phyloP scores from a whole-genome alignment of 2,113 vertebrate species.

The Pseudopodoces humilis region DNA sequence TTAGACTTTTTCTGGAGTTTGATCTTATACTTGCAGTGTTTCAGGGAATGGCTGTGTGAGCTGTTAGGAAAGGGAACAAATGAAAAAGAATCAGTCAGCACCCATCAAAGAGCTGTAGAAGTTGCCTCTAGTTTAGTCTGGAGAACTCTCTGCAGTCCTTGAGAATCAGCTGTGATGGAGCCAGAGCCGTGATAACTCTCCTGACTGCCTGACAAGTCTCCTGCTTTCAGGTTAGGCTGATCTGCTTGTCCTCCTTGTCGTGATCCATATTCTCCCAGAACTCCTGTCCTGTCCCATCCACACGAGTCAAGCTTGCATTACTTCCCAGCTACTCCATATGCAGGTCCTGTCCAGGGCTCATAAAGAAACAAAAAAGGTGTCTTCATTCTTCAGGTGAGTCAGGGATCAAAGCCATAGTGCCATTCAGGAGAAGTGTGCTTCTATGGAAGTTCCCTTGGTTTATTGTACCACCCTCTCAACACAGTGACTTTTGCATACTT shows the following conservation, averaged over 20 bases:
- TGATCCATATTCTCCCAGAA: not conserved
- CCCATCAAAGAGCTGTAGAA: not conserved
- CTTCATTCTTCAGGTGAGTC: not conserved
- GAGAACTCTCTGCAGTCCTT: not conserved
- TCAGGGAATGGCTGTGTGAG: not conserved
- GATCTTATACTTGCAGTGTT: conserved; percentile 25
- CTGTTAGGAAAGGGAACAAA: not conserved
- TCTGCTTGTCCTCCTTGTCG: not conserved
- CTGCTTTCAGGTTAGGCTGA: not conserved
- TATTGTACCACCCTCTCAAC: not conserved
- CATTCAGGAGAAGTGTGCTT: not conserved
- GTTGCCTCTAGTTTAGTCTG: not conserved
- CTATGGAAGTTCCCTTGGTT: not conserved
- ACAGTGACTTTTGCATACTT: not conserved
- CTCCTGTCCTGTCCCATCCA: not conserved
- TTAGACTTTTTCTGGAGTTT: conserved; percentile 22
- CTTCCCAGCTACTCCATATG: not conserved
- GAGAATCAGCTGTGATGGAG: not conserved
- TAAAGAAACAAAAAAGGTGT: not conserved
- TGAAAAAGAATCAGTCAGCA: not conserved
- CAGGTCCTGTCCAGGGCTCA: not conserved
- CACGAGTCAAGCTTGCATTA: not conserved
- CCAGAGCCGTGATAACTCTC: not conserved
- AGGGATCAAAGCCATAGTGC: not conserved
- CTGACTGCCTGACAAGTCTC: not conserved